phyloP scores from a whole-genome alignment of 2,113 vertebrate species.

The Megaptera novaeangliae region DNA sequence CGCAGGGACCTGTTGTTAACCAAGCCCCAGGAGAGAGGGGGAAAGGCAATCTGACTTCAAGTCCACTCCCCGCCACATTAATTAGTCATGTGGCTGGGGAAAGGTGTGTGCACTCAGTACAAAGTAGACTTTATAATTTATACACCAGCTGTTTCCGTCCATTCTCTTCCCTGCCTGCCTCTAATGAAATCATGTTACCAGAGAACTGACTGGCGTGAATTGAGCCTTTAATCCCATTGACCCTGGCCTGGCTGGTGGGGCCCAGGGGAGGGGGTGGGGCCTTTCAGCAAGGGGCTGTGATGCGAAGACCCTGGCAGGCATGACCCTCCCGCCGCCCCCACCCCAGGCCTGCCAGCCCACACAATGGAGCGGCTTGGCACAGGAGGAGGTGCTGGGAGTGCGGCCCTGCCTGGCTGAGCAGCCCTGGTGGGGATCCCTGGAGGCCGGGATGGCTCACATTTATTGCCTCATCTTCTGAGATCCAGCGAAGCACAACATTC shows the following conservation, averaged over 20 bases:
- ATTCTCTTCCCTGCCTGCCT: conserved; percentile 94
- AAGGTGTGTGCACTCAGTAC: conserved; percentile 99
- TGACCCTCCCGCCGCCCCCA: not conserved
- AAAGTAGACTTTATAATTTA: conserved; percentile 99
- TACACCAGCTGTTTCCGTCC: conserved; percentile 99
- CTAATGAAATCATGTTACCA: conserved; percentile 99
- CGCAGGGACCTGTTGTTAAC: conserved; percentile 97
- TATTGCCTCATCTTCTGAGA: conserved; percentile 99
- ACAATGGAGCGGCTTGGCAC: conserved; percentile 95
- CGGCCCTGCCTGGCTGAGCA: conserved; percentile 94
- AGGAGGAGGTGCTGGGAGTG: conserved; percentile 88
- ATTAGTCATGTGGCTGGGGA: conserved; percentile 97
- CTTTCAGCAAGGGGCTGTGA: conserved; percentile 94
- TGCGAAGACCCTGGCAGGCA: conserved; percentile 94
- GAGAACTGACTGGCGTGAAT: conserved; percentile 99
- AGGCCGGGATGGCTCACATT: conserved; percentile 99
- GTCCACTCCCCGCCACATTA: conserved; percentile 96
- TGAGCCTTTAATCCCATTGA: conserved; percentile 99
- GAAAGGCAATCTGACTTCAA: conserved; percentile 97
- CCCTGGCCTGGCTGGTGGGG: conserved; percentile 89
- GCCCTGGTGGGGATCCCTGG: conserved; percentile 92
- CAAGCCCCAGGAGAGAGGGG: conserved; percentile 92
- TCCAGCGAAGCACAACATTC: conserved; percentile 99
- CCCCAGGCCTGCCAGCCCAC: not conserved
- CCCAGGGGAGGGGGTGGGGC: conserved; percentile 87